Conservation (phyloP, 2,113 vertebrate genomes). For the Cyphomyrus discorhynchus region DNA sequence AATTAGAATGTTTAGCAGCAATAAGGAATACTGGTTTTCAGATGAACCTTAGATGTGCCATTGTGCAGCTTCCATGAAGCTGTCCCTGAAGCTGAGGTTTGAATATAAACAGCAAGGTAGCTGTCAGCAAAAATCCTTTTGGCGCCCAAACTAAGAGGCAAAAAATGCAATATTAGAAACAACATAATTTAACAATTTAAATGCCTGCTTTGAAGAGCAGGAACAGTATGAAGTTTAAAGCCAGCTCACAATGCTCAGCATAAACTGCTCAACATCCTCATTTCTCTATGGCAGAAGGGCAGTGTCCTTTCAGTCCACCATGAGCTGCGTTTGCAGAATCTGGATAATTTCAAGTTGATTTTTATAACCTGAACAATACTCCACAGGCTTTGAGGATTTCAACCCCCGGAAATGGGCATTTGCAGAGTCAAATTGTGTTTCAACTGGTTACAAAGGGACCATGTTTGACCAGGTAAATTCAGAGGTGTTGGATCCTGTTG, state of each 20-base stretch:
- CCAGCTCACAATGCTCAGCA: neutral
- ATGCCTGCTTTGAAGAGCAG: neutral
- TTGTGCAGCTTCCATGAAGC: neutral
- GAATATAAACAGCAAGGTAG: neutral
- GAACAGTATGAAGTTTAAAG: neutral
- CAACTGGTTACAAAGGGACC: neutral
- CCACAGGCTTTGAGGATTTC: neutral
- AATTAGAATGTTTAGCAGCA: neutral
- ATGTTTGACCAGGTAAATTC: neutral
- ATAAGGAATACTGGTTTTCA: neutral
- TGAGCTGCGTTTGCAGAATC: neutral
- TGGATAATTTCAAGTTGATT: neutral
- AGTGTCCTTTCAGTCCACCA: neutral
- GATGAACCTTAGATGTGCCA: neutral
- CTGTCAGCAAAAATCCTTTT: neutral
- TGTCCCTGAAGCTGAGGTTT: neutral
- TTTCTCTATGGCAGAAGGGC: neutral
- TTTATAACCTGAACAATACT: neutral
- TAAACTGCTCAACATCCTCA: neutral
- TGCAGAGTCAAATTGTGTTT: neutral
- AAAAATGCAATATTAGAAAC: neutral
- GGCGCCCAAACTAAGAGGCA: neutral
- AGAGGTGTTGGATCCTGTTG: neutral
- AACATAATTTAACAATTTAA: neutral
- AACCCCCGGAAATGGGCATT: neutral